Evolutionary conservation across 1,140 invertebrate species (phyloP), one percentile per base, ranked within the genome.

Genomic region (Platyscapa corneri): DNA sequence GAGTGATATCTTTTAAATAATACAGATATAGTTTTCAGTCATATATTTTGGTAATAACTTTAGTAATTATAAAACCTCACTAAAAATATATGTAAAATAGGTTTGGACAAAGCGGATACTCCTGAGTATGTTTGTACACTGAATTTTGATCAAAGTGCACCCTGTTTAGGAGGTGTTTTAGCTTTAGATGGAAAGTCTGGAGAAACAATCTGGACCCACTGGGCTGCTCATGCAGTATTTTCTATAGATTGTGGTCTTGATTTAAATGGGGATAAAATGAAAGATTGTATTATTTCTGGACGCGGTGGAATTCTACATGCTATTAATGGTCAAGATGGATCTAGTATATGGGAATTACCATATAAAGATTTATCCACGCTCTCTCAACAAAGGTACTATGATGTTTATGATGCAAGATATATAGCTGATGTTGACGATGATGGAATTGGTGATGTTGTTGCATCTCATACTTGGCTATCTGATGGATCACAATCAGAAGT

Each of bases 121-220:
- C 88, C 90, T 46, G 89, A 91, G 89, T 89, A 93, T 75, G 91
- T 96, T 74, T 97, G 96, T 92, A 93, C 94, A 83, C 93, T 96
- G 42, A 96, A 96, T 88, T 95, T 97, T 90, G 92, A 93, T 67
- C 94, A 95, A 16, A 93, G 93, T 82, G 91, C 92, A 34, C 95
- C 96, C 3, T 98, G 97, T 91, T 94, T 96, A 84, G 97, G 97
- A 14, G 97, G 97, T 30, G 93, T 97, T 32, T 90, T 97, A 82
- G 97, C 97, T 8, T 88, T 98, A 18, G 95, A 97, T 91, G 97
- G 97, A 2, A 91, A 89, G 72, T 95, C 94, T 79, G 97, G 97
- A 2, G 92, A 94, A 70, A 95, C 95, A n/a, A 81, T 98, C 27
- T 98, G 97, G 97, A 95, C 95, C 20, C 95, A 95, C 85, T 97